phyloP scores from a whole-genome alignment of 2,113 vertebrate species.

The Oreochromis spilurus region DNA sequence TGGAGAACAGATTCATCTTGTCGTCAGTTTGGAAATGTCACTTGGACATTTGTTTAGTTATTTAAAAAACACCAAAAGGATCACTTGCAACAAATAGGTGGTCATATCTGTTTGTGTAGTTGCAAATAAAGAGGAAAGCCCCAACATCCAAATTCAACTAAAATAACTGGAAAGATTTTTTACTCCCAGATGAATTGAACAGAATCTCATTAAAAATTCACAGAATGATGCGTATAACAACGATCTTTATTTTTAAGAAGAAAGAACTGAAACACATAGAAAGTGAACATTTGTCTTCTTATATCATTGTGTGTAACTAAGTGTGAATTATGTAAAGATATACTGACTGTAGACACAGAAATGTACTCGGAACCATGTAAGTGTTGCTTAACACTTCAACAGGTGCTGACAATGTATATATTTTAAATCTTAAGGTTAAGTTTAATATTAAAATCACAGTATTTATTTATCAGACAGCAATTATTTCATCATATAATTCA shows the following conservation, averaged over 20 bases:
- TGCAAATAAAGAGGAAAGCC: neutral
- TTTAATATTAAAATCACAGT: neutral
- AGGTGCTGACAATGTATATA: neutral
- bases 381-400: neutral
- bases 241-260: neutral
- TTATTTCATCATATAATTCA: neutral
- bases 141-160: neutral
- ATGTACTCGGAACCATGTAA: neutral
- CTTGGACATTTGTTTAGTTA: neutral
- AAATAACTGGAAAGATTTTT: neutral
- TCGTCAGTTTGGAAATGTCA: neutral
- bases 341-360: neutral
- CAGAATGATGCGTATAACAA: neutral
- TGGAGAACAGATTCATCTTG: neutral
- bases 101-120: neutral
- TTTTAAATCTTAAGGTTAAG: neutral
- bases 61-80: neutral
- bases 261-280: neutral
- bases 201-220: neutral
- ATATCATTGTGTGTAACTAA: neutral
- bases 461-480: neutral
- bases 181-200: neutral
- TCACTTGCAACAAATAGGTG: neutral
- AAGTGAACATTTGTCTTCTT: neutral
- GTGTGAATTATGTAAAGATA: neutral